Base-by-base conservation (phyloP, 2,888 invertebrate genomes). In the Pseudococcus longispinus region DNA sequence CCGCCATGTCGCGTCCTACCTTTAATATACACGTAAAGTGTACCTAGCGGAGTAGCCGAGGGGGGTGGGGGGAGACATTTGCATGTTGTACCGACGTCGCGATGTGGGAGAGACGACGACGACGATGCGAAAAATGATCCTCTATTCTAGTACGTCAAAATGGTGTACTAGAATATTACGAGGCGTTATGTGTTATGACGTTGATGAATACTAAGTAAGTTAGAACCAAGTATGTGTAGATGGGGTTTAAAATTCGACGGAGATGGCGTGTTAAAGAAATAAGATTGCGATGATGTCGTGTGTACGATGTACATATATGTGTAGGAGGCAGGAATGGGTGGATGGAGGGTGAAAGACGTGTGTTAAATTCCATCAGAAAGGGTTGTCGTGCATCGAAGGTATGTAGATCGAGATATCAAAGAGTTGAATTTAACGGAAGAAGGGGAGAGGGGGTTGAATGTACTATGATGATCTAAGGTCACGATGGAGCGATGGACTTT, bases 121-220 rank as follows among this genome's bases (percentile, higher is more conserved):
- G 23, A 60, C 60, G 8, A 60, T 11, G 60, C 60, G 60, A 60
- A 60, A 60, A 60, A 60, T 60, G 60, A 60, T 60, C 60, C 60
- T 23, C 60, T 1, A 60, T 60, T 23, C 60, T 23, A 20, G 15
- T 13, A 51, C 23, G 23, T 60, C 60, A 60, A 60, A 60, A 60
- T 60, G 60, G 60, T 60, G 60, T 60, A 70, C 70, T 29, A 29
- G 26, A 26, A 29, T 29, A 70, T 26, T 70, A 29, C 26, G 26
- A 20, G 60, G 29, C 18, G 70, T 26, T 29, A 70, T 29, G 60
- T 60, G 13, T 70, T 70, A 70, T 29, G 70, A 70, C 70, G 70
- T 70, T 70, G 70, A 70, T 70, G 70, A 70, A 70, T 70, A 70
- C 70, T 70, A 70, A 70, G 29, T 70, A 70, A 29, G 29, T 70